These are phyloP conservation scores for Metalampra italica DNA, from an alignment of 2,888 invertebrate species.

Conservation along the genomic window DNA sequence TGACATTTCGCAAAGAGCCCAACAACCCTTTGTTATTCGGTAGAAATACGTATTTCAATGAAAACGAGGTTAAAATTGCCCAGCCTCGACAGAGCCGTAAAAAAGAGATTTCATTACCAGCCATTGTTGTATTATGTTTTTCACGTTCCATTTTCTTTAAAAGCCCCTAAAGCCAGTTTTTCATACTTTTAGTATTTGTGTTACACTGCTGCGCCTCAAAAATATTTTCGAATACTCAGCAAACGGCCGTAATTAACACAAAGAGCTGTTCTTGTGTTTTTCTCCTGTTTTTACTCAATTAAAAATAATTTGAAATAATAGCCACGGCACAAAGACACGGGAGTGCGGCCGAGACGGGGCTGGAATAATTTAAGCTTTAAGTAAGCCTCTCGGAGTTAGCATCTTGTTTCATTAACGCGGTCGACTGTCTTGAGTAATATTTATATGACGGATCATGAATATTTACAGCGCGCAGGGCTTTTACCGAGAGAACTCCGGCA, in stretches of 20 bases:
- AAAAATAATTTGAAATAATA: conserved; percentile 74
- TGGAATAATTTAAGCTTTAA: conserved; percentile 59
- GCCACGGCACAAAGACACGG: conserved; percentile 50
- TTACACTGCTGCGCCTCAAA: conserved; percentile 42
- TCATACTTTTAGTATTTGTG: conserved; percentile 49
- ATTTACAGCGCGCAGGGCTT: conserved; percentile 45
- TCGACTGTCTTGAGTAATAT: conserved; percentile 53
- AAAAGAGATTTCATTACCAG: conserved; percentile 65
- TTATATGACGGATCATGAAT: conserved; percentile 68
- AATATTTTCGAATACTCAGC: conserved; percentile 50
- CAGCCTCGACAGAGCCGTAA: conserved; percentile 50
- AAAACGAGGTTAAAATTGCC: conserved; percentile 68
- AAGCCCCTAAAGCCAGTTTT: conserved; percentile 49
- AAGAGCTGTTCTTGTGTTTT: conserved; percentile 57
- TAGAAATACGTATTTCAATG: conserved; percentile 71
- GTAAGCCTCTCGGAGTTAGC: conserved; percentile 52
- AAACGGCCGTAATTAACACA: conserved; percentile 55
- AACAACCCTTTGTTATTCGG: conserved; percentile 60
- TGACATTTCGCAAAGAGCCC: conserved; percentile 65
- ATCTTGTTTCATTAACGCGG: conserved; percentile 68
- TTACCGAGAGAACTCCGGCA: conserved; percentile 46
- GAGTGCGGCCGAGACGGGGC: conserved; percentile 34
- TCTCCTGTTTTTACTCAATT: conserved; percentile 68
- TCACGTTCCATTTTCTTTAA: conserved; percentile 57
- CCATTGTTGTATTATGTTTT: conserved; percentile 67